A percentile compares a stretch with the other conserved stretches of the same genome.
These are phyloP conservation scores for Campoletis sonorensis DNA, from an alignment of 1,140 invertebrate species.

Conservation along the genomic window DNA sequence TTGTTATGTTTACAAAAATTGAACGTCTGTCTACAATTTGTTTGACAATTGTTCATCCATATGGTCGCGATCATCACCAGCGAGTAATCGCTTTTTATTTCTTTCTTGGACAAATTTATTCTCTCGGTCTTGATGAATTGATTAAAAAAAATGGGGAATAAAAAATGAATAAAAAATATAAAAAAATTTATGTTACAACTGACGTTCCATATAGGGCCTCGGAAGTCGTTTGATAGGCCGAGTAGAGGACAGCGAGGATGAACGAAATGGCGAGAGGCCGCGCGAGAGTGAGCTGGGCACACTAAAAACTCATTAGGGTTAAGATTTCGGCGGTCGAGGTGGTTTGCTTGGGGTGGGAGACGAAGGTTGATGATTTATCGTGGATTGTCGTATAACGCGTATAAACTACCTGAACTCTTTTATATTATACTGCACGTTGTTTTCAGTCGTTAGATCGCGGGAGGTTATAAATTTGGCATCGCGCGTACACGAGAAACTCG, in stretches of 20 bases:
- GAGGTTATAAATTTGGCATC: conserved; percentile 63
- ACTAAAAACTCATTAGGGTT: conserved; percentile 76
- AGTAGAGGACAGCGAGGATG: conserved; percentile 7
- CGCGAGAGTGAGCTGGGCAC: conserved; percentile 54
- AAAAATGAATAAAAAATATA: no score
- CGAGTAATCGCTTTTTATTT: background rate
- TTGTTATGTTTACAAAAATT: no score
- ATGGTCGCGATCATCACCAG: background rate
- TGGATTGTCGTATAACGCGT: conserved; percentile 67
- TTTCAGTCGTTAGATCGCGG: conserved; percentile 46
- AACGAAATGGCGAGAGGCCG: conserved; percentile 40
- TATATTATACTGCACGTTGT: conserved; percentile 47
- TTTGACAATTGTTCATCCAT: no score
- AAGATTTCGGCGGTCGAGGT: conserved; percentile 62
- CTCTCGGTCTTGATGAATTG: conserved; percentile 74
- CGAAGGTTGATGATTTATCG: conserved; percentile 71
- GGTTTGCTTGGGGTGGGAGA: background rate
- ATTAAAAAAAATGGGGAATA: conserved; percentile 72
- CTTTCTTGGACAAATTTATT: conserved; percentile 41
- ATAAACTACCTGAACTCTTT: conserved; percentile 63
- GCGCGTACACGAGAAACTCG: background rate
- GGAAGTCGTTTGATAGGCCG: conserved; percentile 22
- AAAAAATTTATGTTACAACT: conserved; percentile 46
- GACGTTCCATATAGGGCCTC: conserved; percentile 9
- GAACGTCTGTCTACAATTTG: no score